Conservation (phyloP, 2,888 invertebrate species). For the Melanophora roralis region DNA sequence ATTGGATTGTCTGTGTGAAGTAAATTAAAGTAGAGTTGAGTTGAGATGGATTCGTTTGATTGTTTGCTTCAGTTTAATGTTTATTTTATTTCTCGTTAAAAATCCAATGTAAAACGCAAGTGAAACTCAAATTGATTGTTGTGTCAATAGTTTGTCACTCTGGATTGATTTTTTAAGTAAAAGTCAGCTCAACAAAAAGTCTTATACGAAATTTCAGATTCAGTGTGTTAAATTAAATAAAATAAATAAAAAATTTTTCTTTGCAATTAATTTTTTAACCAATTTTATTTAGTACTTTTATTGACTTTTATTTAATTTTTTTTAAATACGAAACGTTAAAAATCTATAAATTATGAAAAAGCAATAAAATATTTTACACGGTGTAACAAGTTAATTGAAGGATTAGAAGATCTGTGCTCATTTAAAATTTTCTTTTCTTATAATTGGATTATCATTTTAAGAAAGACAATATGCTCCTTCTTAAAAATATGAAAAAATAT, state of each 20-base stretch:
- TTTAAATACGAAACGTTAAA: not conserved
- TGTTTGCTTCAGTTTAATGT: constrained; percentile 42
- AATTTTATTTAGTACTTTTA: not conserved
- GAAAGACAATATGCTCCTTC: too few species aligned
- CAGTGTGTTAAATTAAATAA: constrained; percentile 14
- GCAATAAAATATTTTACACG: not conserved
- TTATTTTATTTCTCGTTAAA: constrained; percentile 12
- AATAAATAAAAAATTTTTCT: not conserved
- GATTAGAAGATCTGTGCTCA: too few species aligned
- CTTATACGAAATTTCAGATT: constrained; percentile 5
- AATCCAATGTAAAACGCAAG: constrained; percentile 1
- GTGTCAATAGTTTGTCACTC: constrained; percentile 60
- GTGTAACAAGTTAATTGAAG: too few species aligned
- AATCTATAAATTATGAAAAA: not conserved
- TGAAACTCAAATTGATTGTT: constrained; percentile 58
- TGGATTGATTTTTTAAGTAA: constrained; percentile 31
- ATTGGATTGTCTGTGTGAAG: too few species aligned
- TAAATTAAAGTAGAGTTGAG: not conserved
- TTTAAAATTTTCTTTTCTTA: too few species aligned
- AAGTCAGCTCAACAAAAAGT: not conserved
- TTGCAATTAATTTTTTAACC: not conserved
- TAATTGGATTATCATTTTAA: too few species aligned
- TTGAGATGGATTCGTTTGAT: constrained; percentile 26
- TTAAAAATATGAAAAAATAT: too few species aligned
- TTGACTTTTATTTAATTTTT: not conserved